These are phyloP conservation scores for Muscina levida DNA, from an alignment of 2,888 invertebrate species.

Conservation along the genomic window DNA sequence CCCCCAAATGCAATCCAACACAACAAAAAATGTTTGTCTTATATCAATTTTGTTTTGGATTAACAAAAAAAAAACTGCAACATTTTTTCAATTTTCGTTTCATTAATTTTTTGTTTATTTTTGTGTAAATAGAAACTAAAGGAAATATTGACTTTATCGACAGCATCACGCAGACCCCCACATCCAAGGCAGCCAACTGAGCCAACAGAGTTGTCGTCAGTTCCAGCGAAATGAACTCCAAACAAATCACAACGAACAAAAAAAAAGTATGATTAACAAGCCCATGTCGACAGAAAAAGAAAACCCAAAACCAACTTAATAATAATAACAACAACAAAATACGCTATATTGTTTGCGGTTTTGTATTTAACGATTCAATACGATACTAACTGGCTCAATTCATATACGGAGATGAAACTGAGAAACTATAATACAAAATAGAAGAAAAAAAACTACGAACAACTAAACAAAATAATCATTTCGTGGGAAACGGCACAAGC, in stretches of 20 bases:
- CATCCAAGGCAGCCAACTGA: too few relatives aligned
- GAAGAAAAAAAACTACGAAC: too few relatives aligned
- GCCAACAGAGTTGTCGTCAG: not conserved
- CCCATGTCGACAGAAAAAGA: constrained; percentile 8
- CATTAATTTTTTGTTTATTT: too few relatives aligned
- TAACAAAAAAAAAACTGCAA: constrained; percentile 52
- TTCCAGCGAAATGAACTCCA: constrained; percentile 7
- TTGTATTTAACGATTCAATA: constrained; percentile 15
- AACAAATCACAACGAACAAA: not conserved
- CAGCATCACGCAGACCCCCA: not conserved
- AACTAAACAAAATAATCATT: constrained; percentile 8
- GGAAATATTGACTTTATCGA: constrained; percentile 51
- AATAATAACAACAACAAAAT: constrained; percentile 45
- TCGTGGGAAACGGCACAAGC: constrained; percentile 24
- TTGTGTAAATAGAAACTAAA: constrained; percentile 42
- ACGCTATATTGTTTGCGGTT: constrained; percentile 46
- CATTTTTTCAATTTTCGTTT: constrained; percentile 18
- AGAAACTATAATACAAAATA: not conserved
- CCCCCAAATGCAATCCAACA: too few relatives aligned
- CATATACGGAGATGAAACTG: constrained; percentile 25
- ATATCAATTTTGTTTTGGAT: too few relatives aligned
- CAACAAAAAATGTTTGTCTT: too few relatives aligned
- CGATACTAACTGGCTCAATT: not conserved
- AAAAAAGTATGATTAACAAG: constrained; percentile 13
- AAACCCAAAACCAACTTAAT: not conserved